phyloP scores from a whole-genome alignment of 1,140 invertebrate genomes.

The Uloborus diversus region DNA sequence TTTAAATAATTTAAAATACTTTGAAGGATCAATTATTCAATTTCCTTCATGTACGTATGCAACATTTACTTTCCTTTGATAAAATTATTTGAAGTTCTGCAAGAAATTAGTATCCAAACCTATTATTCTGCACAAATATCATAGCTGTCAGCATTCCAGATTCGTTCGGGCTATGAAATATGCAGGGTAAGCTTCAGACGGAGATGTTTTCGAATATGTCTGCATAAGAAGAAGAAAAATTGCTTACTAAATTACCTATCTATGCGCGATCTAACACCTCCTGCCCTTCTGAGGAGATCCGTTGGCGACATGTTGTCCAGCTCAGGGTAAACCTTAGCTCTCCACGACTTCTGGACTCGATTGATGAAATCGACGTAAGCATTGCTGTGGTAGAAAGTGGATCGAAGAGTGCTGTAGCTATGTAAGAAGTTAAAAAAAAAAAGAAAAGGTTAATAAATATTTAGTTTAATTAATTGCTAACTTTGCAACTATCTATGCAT shows the following conservation, averaged over 20 bases:
- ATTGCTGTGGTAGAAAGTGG: not conserved
- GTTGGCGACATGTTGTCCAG: conserved; percentile 62
- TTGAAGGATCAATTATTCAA: too few relatives aligned
- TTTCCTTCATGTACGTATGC: not conserved
- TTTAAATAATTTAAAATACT: too few relatives aligned
- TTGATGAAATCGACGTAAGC: conserved; percentile 66
- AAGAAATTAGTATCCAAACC: too few relatives aligned
- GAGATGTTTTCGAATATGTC: too few relatives aligned
- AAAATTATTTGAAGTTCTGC: too few relatives aligned
- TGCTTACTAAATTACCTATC: conserved; percentile 61
- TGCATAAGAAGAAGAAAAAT: too few relatives aligned
- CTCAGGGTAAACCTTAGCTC: conserved; percentile 64
- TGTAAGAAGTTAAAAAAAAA: not conserved
- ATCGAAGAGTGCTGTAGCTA: too few relatives aligned
- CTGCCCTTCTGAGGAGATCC: conserved; percentile 60
- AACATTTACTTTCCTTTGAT: not conserved
- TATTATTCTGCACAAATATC: too few relatives aligned
- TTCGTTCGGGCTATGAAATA: too few relatives aligned
- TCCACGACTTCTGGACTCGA: conserved; percentile 66
- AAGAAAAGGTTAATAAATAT: conserved; percentile 24
- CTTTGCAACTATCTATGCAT: not conserved
- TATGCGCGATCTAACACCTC: conserved; percentile 64
- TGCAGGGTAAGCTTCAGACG: too few relatives aligned
- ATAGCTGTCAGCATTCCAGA: too few relatives aligned
- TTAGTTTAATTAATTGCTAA: not conserved